Base-by-base conservation (phyloP, 2,113 vertebrate genomes). In the Athene cunicularia region DNA sequence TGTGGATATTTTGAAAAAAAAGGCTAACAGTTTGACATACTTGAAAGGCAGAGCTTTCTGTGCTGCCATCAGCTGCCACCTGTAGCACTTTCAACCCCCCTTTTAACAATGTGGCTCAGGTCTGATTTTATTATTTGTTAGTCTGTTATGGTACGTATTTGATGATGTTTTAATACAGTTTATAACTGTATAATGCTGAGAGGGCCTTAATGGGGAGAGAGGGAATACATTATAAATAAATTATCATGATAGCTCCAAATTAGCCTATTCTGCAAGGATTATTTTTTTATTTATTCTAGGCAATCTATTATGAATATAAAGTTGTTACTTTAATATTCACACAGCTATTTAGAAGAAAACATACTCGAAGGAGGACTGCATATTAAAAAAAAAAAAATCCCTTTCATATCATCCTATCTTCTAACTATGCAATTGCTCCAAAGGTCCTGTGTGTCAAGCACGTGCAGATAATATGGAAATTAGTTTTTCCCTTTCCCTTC, bases 201-300 rank as follows among this genome's bases (percentile, higher is more conserved):
- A 80, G 28, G 20, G 30, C 28, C 33, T 80, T 28, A 12, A 85
- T 66, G 76, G 16, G 12, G 47, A 94, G 26, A 74, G 72, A 64
- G 67, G 30, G 66, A 94, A 85, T 66, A 72, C 35, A 55, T 80
- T 47, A 94, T 41, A 73, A 96, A 94, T 80, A 92, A 90, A 92
- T 88, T 77, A 92, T 73, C 28, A 47, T 50, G 28, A 50, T 77
- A 55, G 73, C 43, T 50, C 45, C 66, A 73, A 87, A 94, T 96
- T 85, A 94, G 43, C 47, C 15, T 41, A 15, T 70, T 80, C 85
- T 73, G 19, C 41, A 56, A 86, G 33, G 41, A 27, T 41, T 84
- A 9, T 52, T 89, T 64, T 50, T 10, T 41, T 85, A 43, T 72
- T 87, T 90, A 60, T 72, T 85, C 33, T 21, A 82, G 47, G 24